Evolutionary conservation across 2,797 vertebrate genomes (phyloP).

Genomic region (Pygocentrus nattereri): DNA sequence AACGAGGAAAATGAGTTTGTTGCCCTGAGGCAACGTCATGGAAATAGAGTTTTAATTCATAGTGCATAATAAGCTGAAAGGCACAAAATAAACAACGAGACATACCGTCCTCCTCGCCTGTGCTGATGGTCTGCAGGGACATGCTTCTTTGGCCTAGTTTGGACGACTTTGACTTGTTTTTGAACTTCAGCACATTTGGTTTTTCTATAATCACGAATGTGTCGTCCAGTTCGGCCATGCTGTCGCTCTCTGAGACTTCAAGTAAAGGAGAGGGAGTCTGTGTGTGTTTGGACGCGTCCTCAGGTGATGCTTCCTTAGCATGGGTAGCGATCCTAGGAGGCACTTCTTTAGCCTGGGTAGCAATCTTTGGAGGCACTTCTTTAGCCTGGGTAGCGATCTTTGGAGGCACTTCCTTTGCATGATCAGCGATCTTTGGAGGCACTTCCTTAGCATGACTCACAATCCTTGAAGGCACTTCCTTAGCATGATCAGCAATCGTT

Average conservation of each 20-base stretch:
- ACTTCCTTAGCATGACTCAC: background rate
- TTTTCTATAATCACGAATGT: conserved; percentile 72
- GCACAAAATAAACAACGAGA: background rate
- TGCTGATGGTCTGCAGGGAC: conserved; percentile 77
- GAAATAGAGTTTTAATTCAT: too few relatives aligned
- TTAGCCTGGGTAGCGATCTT: background rate
- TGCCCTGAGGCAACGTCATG: too few relatives aligned
- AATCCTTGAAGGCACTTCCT: too few relatives aligned
- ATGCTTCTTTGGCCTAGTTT: conserved; percentile 74
- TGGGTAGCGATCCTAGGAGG: background rate
- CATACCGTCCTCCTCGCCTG: conserved; percentile 73
- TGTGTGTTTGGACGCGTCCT: background rate
- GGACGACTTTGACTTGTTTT: conserved; percentile 65
- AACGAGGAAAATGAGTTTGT: too few relatives aligned
- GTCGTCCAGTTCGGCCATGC: conserved; percentile 67
- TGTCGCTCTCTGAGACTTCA: conserved; percentile 52
- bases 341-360: background rate
- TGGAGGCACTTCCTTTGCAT: background rate
- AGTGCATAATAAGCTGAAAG: too few relatives aligned
- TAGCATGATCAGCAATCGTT: too few relatives aligned
- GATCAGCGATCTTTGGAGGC: background rate
- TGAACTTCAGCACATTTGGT: conserved; percentile 63
- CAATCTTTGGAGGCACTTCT: background rate
- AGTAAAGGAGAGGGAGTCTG: background rate
- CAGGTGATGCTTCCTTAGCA: conserved; percentile 4